A percentile compares a stretch with the other conserved stretches of the same genome.
Conservation (phyloP, 2,113 vertebrate species). For the Apteryx owenii region DNA sequence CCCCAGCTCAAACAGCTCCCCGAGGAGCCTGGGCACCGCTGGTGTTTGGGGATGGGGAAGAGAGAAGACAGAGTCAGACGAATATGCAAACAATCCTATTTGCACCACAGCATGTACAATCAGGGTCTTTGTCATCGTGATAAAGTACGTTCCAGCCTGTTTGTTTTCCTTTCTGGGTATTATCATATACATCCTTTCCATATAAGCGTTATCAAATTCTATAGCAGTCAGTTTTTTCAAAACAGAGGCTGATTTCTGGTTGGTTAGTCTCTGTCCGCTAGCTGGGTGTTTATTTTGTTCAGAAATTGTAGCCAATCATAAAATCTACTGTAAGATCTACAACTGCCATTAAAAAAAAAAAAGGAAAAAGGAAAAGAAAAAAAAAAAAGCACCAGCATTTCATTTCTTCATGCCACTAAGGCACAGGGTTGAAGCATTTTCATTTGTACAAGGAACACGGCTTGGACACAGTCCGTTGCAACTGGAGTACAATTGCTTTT, state of each 20-base stretch:
- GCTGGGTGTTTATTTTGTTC: neutral
- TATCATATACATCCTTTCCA: neutral
- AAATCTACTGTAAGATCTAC: neutral
- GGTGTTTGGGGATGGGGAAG: neutral
- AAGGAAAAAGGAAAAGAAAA: neutral
- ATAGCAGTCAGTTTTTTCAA: neutral
- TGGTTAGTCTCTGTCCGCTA: neutral
- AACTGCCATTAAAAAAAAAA: neutral
- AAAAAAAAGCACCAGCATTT: neutral
- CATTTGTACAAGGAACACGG: neutral
- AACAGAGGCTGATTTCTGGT: neutral
- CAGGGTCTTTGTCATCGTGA: conserved; percentile 25
- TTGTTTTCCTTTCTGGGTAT: neutral
- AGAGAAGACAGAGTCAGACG: neutral
- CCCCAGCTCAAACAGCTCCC: neutral
- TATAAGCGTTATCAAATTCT: neutral
- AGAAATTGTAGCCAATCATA: neutral
- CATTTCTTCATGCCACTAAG: neutral
- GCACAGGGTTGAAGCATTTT: neutral
- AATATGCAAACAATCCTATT: conserved; percentile 29
- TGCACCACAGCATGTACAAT: neutral
- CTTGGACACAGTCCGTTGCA: rapidly evolving
- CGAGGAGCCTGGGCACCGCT: neutral
- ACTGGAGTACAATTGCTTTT: neutral
- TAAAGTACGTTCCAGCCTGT: neutral